Evolutionary conservation across 2,888 invertebrate genomes (phyloP).

Genomic region (Spodoptera picta): DNA sequence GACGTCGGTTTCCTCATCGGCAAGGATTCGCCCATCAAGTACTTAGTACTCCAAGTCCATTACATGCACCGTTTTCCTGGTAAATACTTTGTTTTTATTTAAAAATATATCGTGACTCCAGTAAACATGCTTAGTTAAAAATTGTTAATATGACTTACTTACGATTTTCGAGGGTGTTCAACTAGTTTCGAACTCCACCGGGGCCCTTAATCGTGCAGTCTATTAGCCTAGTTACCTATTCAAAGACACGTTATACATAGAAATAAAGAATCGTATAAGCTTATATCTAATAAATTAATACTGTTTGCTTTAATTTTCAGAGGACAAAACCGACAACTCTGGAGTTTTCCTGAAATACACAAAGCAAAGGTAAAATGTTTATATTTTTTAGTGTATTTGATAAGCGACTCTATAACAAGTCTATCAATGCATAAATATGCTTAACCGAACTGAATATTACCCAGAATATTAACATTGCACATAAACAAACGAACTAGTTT

Average conservation of each 20-base stretch:
- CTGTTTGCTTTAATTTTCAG: constrained; percentile 82
- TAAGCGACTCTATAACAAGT: background rate
- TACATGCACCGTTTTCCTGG: constrained; percentile 92
- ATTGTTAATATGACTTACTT: too few species aligned
- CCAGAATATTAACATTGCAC: background rate
- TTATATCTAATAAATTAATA: background rate
- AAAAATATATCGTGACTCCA: background rate
- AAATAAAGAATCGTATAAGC: too few species aligned
- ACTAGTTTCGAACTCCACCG: too few species aligned
- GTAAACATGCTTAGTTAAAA: too few species aligned
- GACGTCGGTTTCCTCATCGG: constrained; percentile 98
- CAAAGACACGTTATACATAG: too few species aligned
- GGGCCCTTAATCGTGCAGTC: too few species aligned
- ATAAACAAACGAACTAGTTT: constrained; percentile 1
- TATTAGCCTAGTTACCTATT: too few species aligned
- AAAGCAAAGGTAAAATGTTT: constrained; percentile 89
- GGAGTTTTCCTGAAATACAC: constrained; percentile 95
- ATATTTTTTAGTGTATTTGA: background rate
- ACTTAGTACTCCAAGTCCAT: constrained; percentile 97
- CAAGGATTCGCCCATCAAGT: constrained; percentile 93
- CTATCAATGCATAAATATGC: too few species aligned
- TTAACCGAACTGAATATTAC: background rate
- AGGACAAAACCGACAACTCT: constrained; percentile 94
- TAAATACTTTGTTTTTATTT: constrained; percentile 62
- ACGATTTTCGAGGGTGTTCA: too few species aligned